phyloP scores from a whole-genome alignment of 30 jellyfish, hydroid and myxozoan genomes.

The Clytia hemisphaerica region DNA sequence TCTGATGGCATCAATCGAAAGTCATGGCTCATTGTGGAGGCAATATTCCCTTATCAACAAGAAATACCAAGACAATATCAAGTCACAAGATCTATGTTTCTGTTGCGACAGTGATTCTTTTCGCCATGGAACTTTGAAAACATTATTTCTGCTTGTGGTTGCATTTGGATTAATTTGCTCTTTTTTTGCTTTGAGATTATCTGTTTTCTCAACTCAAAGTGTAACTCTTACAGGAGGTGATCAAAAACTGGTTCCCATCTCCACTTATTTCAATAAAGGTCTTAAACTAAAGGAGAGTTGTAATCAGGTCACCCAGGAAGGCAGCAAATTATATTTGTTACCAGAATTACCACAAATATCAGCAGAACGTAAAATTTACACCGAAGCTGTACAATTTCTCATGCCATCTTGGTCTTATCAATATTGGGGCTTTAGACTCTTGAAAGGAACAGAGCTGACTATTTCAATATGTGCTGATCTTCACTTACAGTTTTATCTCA shows the following conservation, averaged over 20 bases:
- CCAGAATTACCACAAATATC: slow-evolving; percentile 10
- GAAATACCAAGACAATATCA: background rate
- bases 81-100: background rate
- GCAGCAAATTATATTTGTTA: slow-evolving; percentile 1
- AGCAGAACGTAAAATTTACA: background rate
- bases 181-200: slow-evolving; percentile 6
- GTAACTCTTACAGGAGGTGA: slow-evolving; percentile 24
- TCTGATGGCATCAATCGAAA: background rate
- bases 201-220: background rate
- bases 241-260: slow-evolving; percentile 15
- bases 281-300: background rate
- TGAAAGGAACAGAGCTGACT: slow-evolving; percentile 54
- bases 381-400: slow-evolving; percentile 29
- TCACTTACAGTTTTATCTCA: slow-evolving; percentile 58
- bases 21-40: slow-evolving; percentile 13
- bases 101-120: background rate
- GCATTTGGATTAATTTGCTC: slow-evolving; percentile 12
- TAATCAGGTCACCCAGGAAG: background rate
- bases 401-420: slow-evolving; percentile 87
- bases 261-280: slow-evolving; percentile 25
- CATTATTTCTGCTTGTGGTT: background rate
- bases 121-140: background rate
- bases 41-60: slow-evolving; percentile 5
- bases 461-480: slow-evolving; percentile 74
- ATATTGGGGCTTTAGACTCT: slow-evolving; percentile 52